phyloP scores from a whole-genome alignment of 53 echinoderm and acorn worm species.

The Crossaster papposus region DNA sequence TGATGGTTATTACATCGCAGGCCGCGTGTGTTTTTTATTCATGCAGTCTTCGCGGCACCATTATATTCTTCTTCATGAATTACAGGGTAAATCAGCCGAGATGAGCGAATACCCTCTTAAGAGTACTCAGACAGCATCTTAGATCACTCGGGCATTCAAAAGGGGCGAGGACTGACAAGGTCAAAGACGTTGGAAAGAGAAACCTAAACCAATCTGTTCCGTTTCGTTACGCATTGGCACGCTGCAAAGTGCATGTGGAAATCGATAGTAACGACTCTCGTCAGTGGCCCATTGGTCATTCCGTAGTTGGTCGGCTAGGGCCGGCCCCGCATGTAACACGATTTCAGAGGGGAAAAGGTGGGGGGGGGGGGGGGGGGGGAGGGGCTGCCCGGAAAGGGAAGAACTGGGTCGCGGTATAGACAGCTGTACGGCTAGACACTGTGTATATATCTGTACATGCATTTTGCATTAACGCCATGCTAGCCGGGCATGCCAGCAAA shows the following conservation, averaged over 20 bases:
- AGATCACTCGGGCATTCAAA: background rate
- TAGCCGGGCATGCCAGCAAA: background rate
- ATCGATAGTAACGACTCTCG: conserved; percentile 23
- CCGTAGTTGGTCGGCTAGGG: background rate
- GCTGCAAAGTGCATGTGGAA: conserved; percentile 40
- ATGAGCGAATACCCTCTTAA: background rate
- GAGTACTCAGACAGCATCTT: background rate
- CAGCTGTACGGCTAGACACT: background rate
- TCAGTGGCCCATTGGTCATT: background rate
- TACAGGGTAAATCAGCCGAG: background rate
- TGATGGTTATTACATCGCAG: no score
- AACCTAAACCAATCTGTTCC: conserved; percentile 19
- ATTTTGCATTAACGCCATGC: background rate
- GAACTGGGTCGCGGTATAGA: background rate
- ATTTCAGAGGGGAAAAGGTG: background rate
- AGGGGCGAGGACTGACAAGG: conserved; percentile 33
- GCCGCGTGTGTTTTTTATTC: background rate
- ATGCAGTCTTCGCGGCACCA: background rate
- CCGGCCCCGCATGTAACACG: conserved; percentile 3
- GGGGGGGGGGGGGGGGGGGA: background rate
- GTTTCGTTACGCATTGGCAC: conserved; percentile 20
- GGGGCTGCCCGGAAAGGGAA: background rate
- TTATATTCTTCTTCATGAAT: background rate
- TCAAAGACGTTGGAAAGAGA: conserved; percentile 8
- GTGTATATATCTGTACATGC: background rate